Evolutionary conservation across 2,888 invertebrate species (phyloP), one percentile per base, ranked within the genome.

Genomic region (Polia nebulosa): DNA sequence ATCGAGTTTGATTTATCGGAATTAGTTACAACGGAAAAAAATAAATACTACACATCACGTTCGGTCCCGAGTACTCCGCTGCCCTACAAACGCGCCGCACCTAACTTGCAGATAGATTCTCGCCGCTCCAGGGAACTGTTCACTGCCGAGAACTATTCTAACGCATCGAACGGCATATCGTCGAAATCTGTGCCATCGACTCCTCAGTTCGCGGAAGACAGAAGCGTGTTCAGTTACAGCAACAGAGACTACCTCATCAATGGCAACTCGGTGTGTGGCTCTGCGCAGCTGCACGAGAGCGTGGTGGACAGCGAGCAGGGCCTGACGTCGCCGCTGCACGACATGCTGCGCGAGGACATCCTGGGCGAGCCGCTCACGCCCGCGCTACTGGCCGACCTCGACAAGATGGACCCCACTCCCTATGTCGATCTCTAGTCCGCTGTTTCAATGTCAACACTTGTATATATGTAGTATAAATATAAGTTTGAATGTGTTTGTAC

Each of bases 111-210:
- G 76, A 92, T 93, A 67, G 94, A 93, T 80, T 91, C 91, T 59
- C 93, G 93, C 51, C 93, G 92, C 41, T 90, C 92, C n/a, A 85
- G 93, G 47, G 93, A 93, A 69, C 74, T 93, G 47, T 94, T 94
- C 78, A 79, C 92, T 2, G 81, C 92, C 1, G 92, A 92, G 9
- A 90, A 86, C 62, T 92, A 90, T 76, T 79, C 90, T 4, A 88
- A 80, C 72, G 81, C 86, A 58, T 85, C 93, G n/a, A 95, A 96
- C 80, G 96, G 96, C 47, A 96, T 96, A 81, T 94, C 93, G 49
- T 97, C 97, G 17, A 97, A 97, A 87, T 98, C 98, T 0, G 97
- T 98, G 91, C 98, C 98, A 29, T 97, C 97, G 13, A 91, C 91
- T 55, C 98, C 98, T 20, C 96, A 97, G 82, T 90, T 97, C 70